These are phyloP conservation scores for Hippocampus abdominalis DNA, from an alignment of 2,113 vertebrate species.

Conservation along the genomic window DNA sequence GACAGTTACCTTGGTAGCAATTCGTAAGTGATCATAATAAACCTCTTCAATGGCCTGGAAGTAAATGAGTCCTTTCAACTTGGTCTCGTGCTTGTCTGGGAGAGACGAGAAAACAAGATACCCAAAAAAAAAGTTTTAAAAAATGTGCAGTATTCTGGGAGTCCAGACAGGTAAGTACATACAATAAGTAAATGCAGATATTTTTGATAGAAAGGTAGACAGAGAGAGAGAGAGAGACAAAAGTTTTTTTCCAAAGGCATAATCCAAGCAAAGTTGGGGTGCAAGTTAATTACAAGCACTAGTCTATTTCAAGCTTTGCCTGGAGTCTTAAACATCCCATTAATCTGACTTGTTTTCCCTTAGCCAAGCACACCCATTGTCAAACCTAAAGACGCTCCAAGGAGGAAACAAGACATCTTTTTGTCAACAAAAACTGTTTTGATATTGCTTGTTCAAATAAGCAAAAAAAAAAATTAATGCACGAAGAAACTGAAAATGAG, in stretches of 20 bases:
- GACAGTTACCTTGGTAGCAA: slow-evolving; percentile 74
- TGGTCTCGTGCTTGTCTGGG: slow-evolving; percentile 80
- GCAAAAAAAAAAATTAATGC: slow-evolving; percentile 12
- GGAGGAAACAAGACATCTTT: neutral
- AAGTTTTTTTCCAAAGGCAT: slow-evolving; percentile 44
- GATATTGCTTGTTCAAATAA: slow-evolving; percentile 43
- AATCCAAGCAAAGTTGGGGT: slow-evolving; percentile 33
- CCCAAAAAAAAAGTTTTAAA: slow-evolving; percentile 30
- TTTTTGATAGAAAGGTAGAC: neutral
- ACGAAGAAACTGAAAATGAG: slow-evolving; percentile 55
- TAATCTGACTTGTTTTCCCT: slow-evolving; percentile 65
- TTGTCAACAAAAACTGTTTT: slow-evolving; percentile 21
- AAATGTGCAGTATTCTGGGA: neutral
- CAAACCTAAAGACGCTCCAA: slow-evolving; percentile 7
- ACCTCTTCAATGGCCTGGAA: slow-evolving; percentile 83
- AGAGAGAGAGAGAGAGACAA: neutral
- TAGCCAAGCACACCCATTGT: slow-evolving; percentile 37
- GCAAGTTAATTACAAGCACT: slow-evolving; percentile 56
- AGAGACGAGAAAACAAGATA: slow-evolving; percentile 28
- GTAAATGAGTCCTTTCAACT: slow-evolving; percentile 81
- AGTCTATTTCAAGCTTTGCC: slow-evolving; percentile 63
- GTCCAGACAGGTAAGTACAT: neutral
- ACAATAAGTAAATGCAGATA: neutral
- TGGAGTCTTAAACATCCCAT: slow-evolving; percentile 56
- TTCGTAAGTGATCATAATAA: slow-evolving; percentile 81